Evolutionary conservation across 2,888 invertebrate genomes (phyloP).

Genomic region (Ferdinandea cuprea): DNA sequence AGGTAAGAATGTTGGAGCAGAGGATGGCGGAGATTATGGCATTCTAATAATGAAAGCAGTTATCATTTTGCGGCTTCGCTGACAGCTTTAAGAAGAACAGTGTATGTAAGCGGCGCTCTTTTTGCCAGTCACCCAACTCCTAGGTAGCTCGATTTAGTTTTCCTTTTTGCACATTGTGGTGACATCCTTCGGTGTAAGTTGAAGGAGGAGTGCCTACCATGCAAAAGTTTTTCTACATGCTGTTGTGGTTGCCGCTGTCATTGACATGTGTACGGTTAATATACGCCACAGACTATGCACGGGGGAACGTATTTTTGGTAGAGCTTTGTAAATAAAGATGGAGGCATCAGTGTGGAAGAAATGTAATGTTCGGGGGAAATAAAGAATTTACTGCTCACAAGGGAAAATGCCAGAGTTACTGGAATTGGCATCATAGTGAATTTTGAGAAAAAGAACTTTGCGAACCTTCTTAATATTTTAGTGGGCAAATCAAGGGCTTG

Average conservation of each 20-base stretch:
- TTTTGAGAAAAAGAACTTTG: not conserved
- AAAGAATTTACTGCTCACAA: slow-evolving; percentile 22
- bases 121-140: not conserved
- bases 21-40: not conserved
- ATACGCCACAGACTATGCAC: slow-evolving; percentile 18
- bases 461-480: not conserved
- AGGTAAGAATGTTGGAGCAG: not conserved
- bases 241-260: slow-evolving; percentile 43
- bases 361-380: not conserved
- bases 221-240: slow-evolving; percentile 31
- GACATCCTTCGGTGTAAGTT: not conserved
- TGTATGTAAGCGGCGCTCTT: not conserved
- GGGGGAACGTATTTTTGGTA: slow-evolving; percentile 22
- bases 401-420: slow-evolving; percentile 20
- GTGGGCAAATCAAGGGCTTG: not conserved
- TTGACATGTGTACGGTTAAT: slow-evolving; percentile 55
- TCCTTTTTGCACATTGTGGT: not conserved
- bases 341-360: not conserved
- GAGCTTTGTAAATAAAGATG: not conserved
- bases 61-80: slow-evolving; percentile 48
- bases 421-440: not conserved
- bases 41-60: slow-evolving; percentile 56
- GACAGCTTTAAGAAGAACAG: slow-evolving; percentile 32
- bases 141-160: slow-evolving; percentile 16
- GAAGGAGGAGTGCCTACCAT: too few relatives aligned